Conservation (phyloP, 2,888 invertebrate genomes). For the Euspilapteryx auroguttella region DNA sequence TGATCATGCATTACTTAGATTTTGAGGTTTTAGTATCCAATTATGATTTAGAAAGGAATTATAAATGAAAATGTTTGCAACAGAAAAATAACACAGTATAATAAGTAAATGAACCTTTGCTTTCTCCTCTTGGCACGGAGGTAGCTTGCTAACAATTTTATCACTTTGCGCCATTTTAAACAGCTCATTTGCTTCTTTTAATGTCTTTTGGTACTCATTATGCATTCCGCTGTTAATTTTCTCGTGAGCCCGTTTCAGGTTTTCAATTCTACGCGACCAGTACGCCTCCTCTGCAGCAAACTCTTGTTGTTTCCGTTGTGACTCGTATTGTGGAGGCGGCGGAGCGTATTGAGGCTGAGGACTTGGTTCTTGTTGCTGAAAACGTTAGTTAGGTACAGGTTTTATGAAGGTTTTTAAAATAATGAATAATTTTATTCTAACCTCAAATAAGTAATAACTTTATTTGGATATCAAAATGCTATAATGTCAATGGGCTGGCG, state of each 20-base stretch:
- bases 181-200: constrained; percentile 42
- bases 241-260: constrained; percentile 38
- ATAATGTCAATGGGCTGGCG: too few relatives aligned
- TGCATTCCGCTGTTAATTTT: constrained; percentile 43
- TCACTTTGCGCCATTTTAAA: constrained; percentile 31
- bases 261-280: constrained; percentile 44
- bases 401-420: too few relatives aligned
- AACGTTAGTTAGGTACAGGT: too few relatives aligned
- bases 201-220: constrained; percentile 39
- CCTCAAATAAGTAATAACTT: too few relatives aligned
- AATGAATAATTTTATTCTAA: too few relatives aligned
- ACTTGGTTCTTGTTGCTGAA: constrained; percentile 19
- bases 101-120: constrained; percentile 41
- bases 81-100: too few relatives aligned
- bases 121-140: constrained; percentile 49
- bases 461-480: too few relatives aligned
- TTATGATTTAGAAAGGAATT: too few relatives aligned
- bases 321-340: constrained; percentile 21
- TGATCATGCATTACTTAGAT: too few relatives aligned
- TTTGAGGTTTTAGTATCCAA: too few relatives aligned
- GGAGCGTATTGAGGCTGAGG: constrained; percentile 12
- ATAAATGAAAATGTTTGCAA: too few relatives aligned
- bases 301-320: constrained; percentile 23
- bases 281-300: constrained; percentile 42
- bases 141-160: constrained; percentile 29